Conservation (phyloP, 1,140 invertebrate genomes). For the Argopecten irradians region DNA sequence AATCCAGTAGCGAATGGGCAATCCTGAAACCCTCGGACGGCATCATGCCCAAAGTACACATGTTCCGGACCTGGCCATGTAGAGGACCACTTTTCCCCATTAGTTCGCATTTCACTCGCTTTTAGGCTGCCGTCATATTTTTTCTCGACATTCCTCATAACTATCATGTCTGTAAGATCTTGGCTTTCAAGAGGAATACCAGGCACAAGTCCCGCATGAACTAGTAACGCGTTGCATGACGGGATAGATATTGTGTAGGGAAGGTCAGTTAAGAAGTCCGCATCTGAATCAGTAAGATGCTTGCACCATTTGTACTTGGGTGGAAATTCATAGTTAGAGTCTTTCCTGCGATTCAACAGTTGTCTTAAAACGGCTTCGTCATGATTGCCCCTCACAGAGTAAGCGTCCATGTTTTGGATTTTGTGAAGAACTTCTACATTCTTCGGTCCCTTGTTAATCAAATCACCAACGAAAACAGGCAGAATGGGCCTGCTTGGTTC, state of each 20-base stretch:
- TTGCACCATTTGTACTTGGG: slow-evolving; percentile 69
- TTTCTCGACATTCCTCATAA: slow-evolving; percentile 71
- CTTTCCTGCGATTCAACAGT: slow-evolving; percentile 40
- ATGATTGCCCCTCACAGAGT: slow-evolving; percentile 70
- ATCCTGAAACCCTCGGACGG: slow-evolving; percentile 67
- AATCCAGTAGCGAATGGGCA: slow-evolving; percentile 73
- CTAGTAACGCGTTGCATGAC: slow-evolving; percentile 67
- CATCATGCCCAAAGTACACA: slow-evolving; percentile 78
- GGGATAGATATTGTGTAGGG: slow-evolving; percentile 76
- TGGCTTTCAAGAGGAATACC: slow-evolving; percentile 63
- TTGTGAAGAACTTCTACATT: slow-evolving; percentile 67
- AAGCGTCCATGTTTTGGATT: slow-evolving; percentile 49
- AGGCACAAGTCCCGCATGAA: slow-evolving; percentile 77
- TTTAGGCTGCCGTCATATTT: slow-evolving; percentile 38
- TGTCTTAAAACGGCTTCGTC: slow-evolving; percentile 65
- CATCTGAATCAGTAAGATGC: slow-evolving; percentile 65
- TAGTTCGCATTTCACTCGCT: slow-evolving; percentile 51
- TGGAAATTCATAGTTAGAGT: slow-evolving; percentile 55
- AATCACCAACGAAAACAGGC: slow-evolving; percentile 75
- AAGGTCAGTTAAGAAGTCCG: slow-evolving; percentile 67
- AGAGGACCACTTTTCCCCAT: slow-evolving; percentile 73
- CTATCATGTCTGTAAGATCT: slow-evolving; percentile 65
- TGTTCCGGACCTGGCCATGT: slow-evolving; percentile 75
- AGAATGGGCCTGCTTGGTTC: slow-evolving; percentile 55
- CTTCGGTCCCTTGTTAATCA: slow-evolving; percentile 75